A percentile compares a stretch with the other conserved stretches of the same genome.
phyloP scores from a whole-genome alignment of 1,140 invertebrate species.

The Drosophila funebris region DNA sequence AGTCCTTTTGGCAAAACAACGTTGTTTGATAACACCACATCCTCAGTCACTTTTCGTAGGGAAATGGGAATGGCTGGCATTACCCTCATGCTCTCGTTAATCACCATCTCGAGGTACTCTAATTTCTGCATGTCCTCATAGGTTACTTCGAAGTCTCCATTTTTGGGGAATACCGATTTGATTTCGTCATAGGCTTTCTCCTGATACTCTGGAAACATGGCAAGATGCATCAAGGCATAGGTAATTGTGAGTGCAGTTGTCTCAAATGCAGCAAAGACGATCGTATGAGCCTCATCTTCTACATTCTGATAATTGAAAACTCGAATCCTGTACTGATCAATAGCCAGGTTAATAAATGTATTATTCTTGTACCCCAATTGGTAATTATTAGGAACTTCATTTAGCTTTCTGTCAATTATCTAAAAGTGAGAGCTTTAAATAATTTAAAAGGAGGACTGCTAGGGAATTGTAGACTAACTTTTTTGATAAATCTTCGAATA shows the following conservation, averaged over 20 bases:
- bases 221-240: constrained; percentile 50
- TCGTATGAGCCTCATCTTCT: constrained; percentile 52
- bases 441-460: not conserved
- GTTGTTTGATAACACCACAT: constrained; percentile 53
- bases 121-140: constrained; percentile 85
- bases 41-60: constrained; percentile 20
- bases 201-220: constrained; percentile 83
- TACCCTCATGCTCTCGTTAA: constrained; percentile 86
- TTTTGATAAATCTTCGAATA: constrained; percentile 2
- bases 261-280: constrained; percentile 58
- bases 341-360: constrained; percentile 27
- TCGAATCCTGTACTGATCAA: constrained; percentile 36
- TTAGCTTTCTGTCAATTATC: constrained; percentile 28
- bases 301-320: constrained; percentile 44
- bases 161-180: constrained; percentile 84
- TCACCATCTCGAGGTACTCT: constrained; percentile 87
- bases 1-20: constrained; percentile 56
- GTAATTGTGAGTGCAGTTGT: constrained; percentile 53
- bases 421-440: not conserved
- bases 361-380: not conserved
- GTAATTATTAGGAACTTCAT: not conserved
- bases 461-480: not conserved
- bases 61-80: constrained; percentile 61
- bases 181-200: constrained; percentile 86
- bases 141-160: constrained; percentile 80